Base-by-base conservation (phyloP, 2,888 invertebrate genomes). In the Phorcus lineatus region DNA sequence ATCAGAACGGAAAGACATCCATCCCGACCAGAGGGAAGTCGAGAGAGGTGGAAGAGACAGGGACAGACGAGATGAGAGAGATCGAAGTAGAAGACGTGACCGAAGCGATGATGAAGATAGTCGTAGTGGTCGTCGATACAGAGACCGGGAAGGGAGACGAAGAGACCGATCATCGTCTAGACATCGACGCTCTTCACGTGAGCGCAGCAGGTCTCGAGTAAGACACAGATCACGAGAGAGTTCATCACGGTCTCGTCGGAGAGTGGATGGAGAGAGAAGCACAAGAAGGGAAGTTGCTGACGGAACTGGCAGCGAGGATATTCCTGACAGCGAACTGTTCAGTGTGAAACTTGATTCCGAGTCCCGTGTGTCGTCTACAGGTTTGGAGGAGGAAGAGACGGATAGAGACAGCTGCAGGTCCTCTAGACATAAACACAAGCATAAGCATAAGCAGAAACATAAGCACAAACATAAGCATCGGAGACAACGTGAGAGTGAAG, bases 381-480 rank as follows among this genome's bases (percentile, higher is more conserved):
- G 62, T 3, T 3, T 62, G 28, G 62, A 62, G 28, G 62, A 62
- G 13, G 62, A 52, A 53, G 70, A 78, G 70, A 40, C n/a, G 13
- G 52, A 74, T 57, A 11, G 22, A 22, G 22, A 62, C 13, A 22
- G 28, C 52, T 52, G 13, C 53, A 62, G 74, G 40, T 36, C 22
- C 22, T 76, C 28, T n/a, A 83, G 75, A 78, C 78, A 80, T 62
- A 85, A 80, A 66, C 80, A 83, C 52, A 85, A 85, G 74, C 83
- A 83, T 75, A 85, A 85, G 75, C 83, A 83, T 67, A 83, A 83
- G 47, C 81, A 78, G 62, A 78, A 79, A 52, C 76, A 82, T 47
- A 74, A 74, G n/a, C 74, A 74, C 40, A 74, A 74, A 36, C 74
- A 74, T 47, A 74, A 74, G 47, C 74, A 74, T 11, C 28, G 74